Percentiles rank a stretch among this genome's conserved stretches.
Conservation (phyloP, 2,888 invertebrate genomes). For the Chloroclystis v-ata region DNA sequence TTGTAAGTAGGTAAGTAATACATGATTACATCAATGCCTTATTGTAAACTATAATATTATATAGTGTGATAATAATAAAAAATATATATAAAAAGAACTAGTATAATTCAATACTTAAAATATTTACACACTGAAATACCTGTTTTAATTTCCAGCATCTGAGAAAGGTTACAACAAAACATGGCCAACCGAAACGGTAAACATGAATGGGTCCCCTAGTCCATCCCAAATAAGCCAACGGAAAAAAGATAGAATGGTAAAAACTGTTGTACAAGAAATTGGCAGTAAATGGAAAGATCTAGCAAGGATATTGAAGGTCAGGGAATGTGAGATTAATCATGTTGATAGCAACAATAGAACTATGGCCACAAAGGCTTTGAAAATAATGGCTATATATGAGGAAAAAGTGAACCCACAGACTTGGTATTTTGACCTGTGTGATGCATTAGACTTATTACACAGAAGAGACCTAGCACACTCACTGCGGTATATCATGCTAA, state of each 20-base stretch:
- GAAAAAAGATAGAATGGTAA: conserved; percentile 51
- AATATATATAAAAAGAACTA: too few relatives aligned
- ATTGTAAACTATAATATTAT: too few relatives aligned
- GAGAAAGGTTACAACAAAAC: conserved; percentile 25
- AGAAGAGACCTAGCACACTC: conserved; percentile 55
- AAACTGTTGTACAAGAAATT: conserved; percentile 54
- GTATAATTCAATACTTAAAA: too few relatives aligned
- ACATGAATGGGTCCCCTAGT: conserved; percentile 34
- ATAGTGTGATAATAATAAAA: too few relatives aligned
- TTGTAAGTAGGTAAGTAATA: too few relatives aligned
- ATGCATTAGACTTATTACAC: conserved; percentile 56
- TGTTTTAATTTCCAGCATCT: conserved; percentile 9
- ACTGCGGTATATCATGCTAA: conserved; percentile 56
- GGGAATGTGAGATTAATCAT: conserved; percentile 57
- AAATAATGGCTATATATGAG: conserved; percentile 48
- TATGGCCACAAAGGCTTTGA: conserved; percentile 43
- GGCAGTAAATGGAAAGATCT: conserved; percentile 61
- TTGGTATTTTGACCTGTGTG: conserved; percentile 60
- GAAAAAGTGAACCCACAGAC: conserved; percentile 50
- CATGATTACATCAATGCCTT: too few relatives aligned
- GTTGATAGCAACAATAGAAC: conserved; percentile 46
- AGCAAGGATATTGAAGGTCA: conserved; percentile 55
- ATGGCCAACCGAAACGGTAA: conserved; percentile 25
- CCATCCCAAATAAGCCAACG: conserved; percentile 36
- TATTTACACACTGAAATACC: too few relatives aligned